Base-by-base conservation (phyloP, 2,113 vertebrate species). In the Channa maculata region DNA sequence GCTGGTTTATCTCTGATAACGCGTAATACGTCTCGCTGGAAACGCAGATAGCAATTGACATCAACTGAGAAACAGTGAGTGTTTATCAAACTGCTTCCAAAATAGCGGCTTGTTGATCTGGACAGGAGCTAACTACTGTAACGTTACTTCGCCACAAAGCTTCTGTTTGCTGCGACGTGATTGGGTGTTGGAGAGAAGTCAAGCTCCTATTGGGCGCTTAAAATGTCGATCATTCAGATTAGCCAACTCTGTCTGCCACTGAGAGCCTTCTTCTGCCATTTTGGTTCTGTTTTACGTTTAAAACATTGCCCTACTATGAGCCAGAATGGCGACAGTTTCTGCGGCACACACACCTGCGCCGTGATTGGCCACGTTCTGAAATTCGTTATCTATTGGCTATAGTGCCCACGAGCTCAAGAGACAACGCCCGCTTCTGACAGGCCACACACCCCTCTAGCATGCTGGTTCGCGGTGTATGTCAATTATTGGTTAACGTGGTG, bases 31-130 rank as follows among this genome's bases (percentile, higher is more conserved):
- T 78, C 81, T 85, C 46, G 73, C 76, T 86, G 85, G 57, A 79
- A 75, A 62, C 51, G 69, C 79, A 80, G 79, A 78, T 60, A 84
- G n/a, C 84, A 55, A 80, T 85, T 87, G 81, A 86, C 66, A 84
- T 83, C 65, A 79, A 83, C 50, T 34, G 69, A 75, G 14, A 65
- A 80, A 80, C 62, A 71, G 71, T 64, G 63, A 75, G 77, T 90
- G 86, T 89, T 93, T 81, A 73, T 90, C 83, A 85, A 86, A 89
- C 82, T 86, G 88, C 88, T 75, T 87, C 84, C 75, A 86, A 86
- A 90, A 89, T 74, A 85, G 71, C 77, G 85, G 81, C 88, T 90
- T 89, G 85, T 90, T 84, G 75, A 88, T 85, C 67, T 74, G 64
- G 38, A 61, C 76, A 64, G 67, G 65, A 80, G 75, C 77, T 60